Conservation (phyloP, 2,797 vertebrate genomes). For the Pangasius djambal region DNA sequence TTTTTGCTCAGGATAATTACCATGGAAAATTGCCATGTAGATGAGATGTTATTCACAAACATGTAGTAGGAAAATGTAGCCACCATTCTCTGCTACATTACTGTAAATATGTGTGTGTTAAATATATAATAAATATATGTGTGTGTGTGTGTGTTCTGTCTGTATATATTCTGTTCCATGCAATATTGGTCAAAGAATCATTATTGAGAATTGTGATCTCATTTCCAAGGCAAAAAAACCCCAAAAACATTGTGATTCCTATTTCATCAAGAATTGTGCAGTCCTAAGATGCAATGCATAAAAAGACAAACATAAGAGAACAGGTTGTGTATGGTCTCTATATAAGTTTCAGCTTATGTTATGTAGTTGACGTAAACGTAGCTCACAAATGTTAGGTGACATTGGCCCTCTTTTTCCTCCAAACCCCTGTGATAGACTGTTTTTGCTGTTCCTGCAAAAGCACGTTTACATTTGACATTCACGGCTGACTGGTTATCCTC, state of each 20-base stretch:
- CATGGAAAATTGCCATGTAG: background rate
- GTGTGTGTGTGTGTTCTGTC: too few species aligned
- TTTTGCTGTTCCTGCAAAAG: slow-evolving; percentile 62
- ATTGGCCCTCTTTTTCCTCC: background rate
- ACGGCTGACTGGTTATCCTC: slow-evolving; percentile 64
- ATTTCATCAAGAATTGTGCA: background rate
- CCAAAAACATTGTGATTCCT: background rate
- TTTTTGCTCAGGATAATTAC: background rate
- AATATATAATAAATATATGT: too few species aligned
- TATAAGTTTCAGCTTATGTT: background rate
- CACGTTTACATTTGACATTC: slow-evolving; percentile 59
- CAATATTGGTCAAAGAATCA: background rate
- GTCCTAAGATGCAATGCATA: background rate
- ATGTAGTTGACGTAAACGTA: background rate
- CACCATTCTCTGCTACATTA: background rate
- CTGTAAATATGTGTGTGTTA: background rate
- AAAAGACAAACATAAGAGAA: background rate
- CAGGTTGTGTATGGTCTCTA: too few species aligned
- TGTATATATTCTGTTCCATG: background rate
- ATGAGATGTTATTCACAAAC: background rate
- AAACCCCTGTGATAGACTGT: background rate
- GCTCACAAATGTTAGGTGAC: background rate
- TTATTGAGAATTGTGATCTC: background rate
- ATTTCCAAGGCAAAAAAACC: background rate
- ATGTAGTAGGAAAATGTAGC: background rate